Conservation (phyloP, 2,888 invertebrate species). For the Isoperla grammatica region DNA sequence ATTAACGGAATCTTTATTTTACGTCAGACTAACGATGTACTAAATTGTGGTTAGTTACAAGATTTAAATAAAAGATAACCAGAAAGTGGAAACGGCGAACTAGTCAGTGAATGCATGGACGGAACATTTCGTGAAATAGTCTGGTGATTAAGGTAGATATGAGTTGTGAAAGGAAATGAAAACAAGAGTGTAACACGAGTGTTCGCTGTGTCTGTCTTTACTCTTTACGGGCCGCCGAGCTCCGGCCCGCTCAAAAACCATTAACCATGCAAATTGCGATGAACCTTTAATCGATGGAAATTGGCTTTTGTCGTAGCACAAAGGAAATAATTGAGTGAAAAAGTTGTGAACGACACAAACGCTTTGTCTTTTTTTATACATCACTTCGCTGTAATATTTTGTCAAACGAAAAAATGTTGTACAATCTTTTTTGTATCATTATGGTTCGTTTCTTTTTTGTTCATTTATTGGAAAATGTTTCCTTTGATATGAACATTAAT, state of each 20-base stretch:
- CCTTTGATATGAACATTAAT: slow-evolving; percentile 23
- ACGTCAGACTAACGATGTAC: too few relatives aligned
- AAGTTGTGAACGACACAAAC: slow-evolving; percentile 26
- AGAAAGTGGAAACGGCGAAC: too few relatives aligned
- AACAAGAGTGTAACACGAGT: too few relatives aligned
- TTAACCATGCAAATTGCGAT: slow-evolving; percentile 30
- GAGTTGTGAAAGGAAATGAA: too few relatives aligned
- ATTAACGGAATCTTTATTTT: too few relatives aligned
- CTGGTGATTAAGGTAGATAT: too few relatives aligned
- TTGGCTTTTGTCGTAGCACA: slow-evolving; percentile 27
- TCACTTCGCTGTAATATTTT: slow-evolving; percentile 21
- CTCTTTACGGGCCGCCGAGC: too few relatives aligned
- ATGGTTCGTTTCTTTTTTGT: slow-evolving; percentile 22
- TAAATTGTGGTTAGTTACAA: too few relatives aligned
- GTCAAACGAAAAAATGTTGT: slow-evolving; percentile 21
- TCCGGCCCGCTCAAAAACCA: slow-evolving; percentile 24
- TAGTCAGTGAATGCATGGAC: too few relatives aligned
- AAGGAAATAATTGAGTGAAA: slow-evolving; percentile 31
- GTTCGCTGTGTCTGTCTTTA: too few relatives aligned
- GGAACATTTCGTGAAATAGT: too few relatives aligned
- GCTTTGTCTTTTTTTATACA: slow-evolving; percentile 12
- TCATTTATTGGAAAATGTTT: slow-evolving; percentile 25
- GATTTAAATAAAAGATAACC: too few relatives aligned
- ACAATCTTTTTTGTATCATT: slow-evolving; percentile 23
- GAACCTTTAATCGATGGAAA: slow-evolving; percentile 30